Evolutionary conservation across 2,888 invertebrate genomes (phyloP).

Genomic region (Orthosia gracilis): DNA sequence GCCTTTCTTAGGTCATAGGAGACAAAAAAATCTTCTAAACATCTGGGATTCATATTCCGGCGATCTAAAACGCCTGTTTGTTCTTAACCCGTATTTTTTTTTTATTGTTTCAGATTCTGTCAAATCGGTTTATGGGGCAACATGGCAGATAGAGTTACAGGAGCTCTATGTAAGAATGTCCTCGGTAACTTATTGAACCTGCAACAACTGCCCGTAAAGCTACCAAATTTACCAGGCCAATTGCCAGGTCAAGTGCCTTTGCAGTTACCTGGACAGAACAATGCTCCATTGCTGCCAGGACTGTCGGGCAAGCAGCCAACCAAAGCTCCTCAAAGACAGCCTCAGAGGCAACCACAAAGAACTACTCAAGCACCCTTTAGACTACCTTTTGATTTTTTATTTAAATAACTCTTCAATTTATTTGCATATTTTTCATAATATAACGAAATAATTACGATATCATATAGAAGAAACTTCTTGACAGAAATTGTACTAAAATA

Average conservation of each 20-base stretch:
- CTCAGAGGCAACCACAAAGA: conserved; percentile 43
- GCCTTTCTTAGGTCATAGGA: background rate
- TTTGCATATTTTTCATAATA: conserved; percentile 13
- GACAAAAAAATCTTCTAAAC: background rate
- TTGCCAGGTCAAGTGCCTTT: conserved; percentile 9
- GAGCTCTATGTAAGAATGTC: conserved; percentile 88
- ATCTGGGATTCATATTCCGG: background rate
- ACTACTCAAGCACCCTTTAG: conserved; percentile 54
- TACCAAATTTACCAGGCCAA: conserved; percentile 51
- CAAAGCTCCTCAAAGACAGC: conserved; percentile 40
- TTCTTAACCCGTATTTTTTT: background rate
- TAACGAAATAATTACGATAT: conserved; percentile 2
- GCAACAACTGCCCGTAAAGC: conserved; percentile 57
- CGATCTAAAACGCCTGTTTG: background rate
- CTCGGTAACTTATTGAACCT: conserved; percentile 79
- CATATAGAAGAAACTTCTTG: conserved; percentile 2
- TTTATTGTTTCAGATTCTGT: conserved; percentile 89
- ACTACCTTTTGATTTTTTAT: conserved; percentile 67
- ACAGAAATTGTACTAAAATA: conserved; percentile 27
- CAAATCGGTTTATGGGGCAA: conserved; percentile 94
- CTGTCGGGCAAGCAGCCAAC: conserved; percentile 34
- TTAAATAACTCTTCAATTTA: background rate
- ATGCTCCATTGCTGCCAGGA: conserved; percentile 29
- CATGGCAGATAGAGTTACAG: conserved; percentile 90
- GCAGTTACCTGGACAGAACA: conserved; percentile 36